These are phyloP conservation scores for Hydrotaea diabolus DNA, from an alignment of 2,888 invertebrate genomes.

Conservation along the genomic window DNA sequence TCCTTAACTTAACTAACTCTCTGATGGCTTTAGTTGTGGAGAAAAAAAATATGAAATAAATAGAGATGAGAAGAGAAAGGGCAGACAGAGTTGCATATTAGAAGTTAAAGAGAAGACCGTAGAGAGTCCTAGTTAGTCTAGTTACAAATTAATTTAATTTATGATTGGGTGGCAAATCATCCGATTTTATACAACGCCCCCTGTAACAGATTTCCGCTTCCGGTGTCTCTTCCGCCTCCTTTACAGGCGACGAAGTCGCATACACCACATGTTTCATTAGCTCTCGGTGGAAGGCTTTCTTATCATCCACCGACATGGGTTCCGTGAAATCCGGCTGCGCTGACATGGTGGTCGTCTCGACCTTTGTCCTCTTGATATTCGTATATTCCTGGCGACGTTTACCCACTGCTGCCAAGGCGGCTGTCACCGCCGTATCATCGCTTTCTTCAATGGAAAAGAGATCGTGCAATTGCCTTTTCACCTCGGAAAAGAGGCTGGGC, in stretches of 20 bases:
- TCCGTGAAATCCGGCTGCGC: conserved; percentile 70
- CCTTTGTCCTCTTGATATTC: conserved; percentile 76
- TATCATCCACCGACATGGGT: conserved; percentile 67
- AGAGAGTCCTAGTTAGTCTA: conserved; percentile 18
- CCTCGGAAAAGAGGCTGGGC: conserved; percentile 80
- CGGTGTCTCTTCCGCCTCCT: conserved; percentile 91
- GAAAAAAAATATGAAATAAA: background rate
- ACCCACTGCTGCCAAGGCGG: conserved; percentile 73
- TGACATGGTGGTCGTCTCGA: conserved; percentile 71
- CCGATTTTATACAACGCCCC: conserved; percentile 90
- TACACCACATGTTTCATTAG: conserved; percentile 80
- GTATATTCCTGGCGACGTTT: conserved; percentile 79
- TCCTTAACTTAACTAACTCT: conserved; percentile 43
- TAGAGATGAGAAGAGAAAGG: background rate
- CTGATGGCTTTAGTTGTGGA: background rate
- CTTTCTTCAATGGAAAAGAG: conserved; percentile 77
- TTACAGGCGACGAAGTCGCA: conserved; percentile 89
- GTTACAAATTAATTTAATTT: conserved; percentile 76
- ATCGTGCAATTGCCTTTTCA: conserved; percentile 78
- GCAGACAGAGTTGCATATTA: background rate
- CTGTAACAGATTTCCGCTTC: conserved; percentile 94
- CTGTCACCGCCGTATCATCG: conserved; percentile 74
- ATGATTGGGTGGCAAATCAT: conserved; percentile 79
- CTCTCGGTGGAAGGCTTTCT: conserved; percentile 77
- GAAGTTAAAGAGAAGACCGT: background rate